Evolutionary conservation across 2,797 vertebrate genomes (phyloP), one percentile per base, ranked within the genome.

Genomic region (Botia kubotai): DNA sequence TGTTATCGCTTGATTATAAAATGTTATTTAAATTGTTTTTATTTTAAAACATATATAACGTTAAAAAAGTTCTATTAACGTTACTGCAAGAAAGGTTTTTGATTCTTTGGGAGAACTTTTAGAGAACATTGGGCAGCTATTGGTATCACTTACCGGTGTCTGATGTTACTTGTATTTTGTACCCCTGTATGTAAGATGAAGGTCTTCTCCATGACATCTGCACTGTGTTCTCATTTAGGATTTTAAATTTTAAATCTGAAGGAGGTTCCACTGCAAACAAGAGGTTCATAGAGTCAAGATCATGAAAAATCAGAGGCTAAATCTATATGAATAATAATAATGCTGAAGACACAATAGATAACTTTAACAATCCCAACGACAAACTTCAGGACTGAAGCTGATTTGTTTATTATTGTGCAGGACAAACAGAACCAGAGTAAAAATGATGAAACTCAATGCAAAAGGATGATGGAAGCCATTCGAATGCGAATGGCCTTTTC

Each of bases 221-320:
- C 95, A 99, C 98, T 91, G 97, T 96, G 91, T 95, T 96, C 91
- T 99, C 97, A 97, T 97, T 97, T 94, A 98, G 91, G 95, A 99
- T 99, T 96, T 97, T 97, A 96, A 98, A 99, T 94, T 96, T 98
- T 94, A 99, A 96, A 90, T 98, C 91, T 94, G 97, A 96, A 62
- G 98, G 97, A 82, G 98, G 95, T 71, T 97, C 96, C 94, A 99
- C 98, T 99, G 97, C 86, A 96, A 98, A 92, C 89, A 90, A 84
- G 91, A 58, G 33, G 88, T 66, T 86, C 86, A 79, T 79, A 78
- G 85, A 73, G 17, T 21, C 4, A 79, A 69, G 33, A 43, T 72
- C 72, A 50, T 52, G 0, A 58, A 11, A 75, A 72, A 72, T 65
- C 72, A 94, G 91, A 92, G 33, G 33, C 33, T 33, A 33, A 3